Percentiles rank a stretch among this genome's conserved stretches.
Conservation (phyloP, 2,797 vertebrate genomes). For the Arvicola amphibius region DNA sequence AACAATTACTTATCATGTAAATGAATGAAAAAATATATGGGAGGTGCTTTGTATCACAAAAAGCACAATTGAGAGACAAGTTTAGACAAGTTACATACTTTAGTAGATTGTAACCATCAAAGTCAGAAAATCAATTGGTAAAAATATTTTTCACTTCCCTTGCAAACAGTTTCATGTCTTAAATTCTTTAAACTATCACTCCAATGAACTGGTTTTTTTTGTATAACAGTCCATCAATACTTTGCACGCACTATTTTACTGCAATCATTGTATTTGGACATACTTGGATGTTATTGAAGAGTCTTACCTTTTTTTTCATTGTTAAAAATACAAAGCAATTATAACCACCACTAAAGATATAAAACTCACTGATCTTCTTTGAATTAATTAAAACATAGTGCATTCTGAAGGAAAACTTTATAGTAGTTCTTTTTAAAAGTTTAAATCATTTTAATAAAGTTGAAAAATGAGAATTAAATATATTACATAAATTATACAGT, state of each 20-base stretch:
- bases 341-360: not conserved
- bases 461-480: not conserved
- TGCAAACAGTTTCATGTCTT: not conserved
- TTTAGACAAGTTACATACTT: not conserved
- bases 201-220: not conserved
- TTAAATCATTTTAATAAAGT: not conserved
- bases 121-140: not conserved
- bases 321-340: not conserved
- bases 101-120: slow-evolving; percentile 1
- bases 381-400: not conserved
- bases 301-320: not conserved
- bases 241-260: not conserved
- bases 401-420: not conserved
- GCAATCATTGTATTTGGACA: not conserved
- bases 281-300: not conserved
- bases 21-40: not conserved
- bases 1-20: not conserved
- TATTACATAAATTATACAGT: not conserved
- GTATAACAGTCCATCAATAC: not conserved
- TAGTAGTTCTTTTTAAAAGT: not conserved
- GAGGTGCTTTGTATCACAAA: not conserved
- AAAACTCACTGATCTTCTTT: not conserved
- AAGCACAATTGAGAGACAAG: not conserved
- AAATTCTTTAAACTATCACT: not conserved
- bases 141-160: not conserved